A percentile compares a stretch with the other conserved stretches of the same genome.
Evolutionary conservation across 2,113 vertebrate species (phyloP).

Genomic region (Ibidorhyncha struthersii): DNA sequence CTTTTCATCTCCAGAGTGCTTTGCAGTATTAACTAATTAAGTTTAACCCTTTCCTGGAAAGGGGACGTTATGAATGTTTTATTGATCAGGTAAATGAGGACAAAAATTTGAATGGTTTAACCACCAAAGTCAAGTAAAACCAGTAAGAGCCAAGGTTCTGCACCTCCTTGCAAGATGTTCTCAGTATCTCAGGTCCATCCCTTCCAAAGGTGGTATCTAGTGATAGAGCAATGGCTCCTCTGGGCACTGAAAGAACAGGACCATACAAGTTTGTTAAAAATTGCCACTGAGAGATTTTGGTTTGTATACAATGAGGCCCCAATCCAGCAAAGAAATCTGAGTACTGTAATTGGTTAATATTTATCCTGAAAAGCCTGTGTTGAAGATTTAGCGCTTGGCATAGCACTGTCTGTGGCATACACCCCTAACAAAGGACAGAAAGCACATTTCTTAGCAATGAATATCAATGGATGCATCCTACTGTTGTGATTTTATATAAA

Average conservation of each 20-base stretch:
- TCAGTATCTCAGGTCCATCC: not conserved
- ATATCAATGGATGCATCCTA: not conserved
- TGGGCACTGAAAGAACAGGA: not conserved
- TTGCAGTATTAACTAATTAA: constrained; percentile 31
- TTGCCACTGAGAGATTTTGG: not conserved
- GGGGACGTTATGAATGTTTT: not conserved
- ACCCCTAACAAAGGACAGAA: not conserved
- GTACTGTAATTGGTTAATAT: not conserved
- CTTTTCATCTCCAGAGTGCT: constrained; percentile 20
- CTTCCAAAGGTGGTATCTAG: not conserved
- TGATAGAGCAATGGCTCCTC: not conserved
- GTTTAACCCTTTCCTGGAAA: constrained; percentile 13
- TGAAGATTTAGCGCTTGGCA: not conserved
- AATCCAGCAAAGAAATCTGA: not conserved
- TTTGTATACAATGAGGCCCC: not conserved
- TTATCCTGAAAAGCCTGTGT: not conserved
- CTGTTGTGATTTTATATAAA: not conserved
- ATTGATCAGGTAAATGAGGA: not conserved
- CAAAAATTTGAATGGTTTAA: not conserved
- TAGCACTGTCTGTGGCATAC: not conserved
- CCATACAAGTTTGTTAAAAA: not conserved
- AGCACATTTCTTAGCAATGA: not conserved
- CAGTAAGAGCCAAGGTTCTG: not conserved
- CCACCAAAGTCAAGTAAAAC: not conserved
- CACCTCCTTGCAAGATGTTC: not conserved